Evolutionary conservation across 53 echinoderm and acorn worm species (phyloP).

Genomic region (Hippasteria phrygiana): DNA sequence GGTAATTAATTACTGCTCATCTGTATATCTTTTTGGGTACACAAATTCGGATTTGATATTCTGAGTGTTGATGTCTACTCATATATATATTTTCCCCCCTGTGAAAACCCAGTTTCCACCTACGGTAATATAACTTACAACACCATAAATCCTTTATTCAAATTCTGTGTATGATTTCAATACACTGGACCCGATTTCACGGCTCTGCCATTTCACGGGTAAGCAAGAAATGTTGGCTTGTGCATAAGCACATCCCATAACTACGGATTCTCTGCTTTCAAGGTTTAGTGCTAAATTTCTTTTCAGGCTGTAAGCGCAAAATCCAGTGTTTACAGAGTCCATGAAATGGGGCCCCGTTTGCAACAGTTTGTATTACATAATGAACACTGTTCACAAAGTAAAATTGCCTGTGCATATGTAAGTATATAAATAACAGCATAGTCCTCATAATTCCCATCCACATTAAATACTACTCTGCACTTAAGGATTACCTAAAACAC

Average conservation of each 20-base stretch:
- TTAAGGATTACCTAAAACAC: not conserved
- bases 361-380: not conserved
- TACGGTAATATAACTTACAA: not conserved
- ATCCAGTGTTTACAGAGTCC: too few species aligned
- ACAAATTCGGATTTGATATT: not conserved
- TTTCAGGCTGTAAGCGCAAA: too few species aligned
- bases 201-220: too few species aligned
- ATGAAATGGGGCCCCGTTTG: too few species aligned
- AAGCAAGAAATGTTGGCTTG: too few species aligned
- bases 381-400: not conserved
- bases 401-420: slow-evolving; percentile 10
- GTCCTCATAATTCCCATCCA: slow-evolving; percentile 13
- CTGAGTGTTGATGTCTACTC: not conserved
- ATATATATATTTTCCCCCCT: not conserved
- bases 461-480: slow-evolving; percentile 29
- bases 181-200: too few species aligned
- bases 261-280: too few species aligned
- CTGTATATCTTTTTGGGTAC: not conserved
- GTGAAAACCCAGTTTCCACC: not conserved
- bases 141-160: not conserved
- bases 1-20: not conserved
- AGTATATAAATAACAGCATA: not conserved
- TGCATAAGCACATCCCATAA: too few species aligned
- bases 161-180: not conserved
- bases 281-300: too few species aligned